Percentiles rank a stretch among this genome's conserved stretches.
These are phyloP conservation scores for Dasyurus viverrinus DNA, from an alignment of 2,113 vertebrate genomes.

Conservation along the genomic window DNA sequence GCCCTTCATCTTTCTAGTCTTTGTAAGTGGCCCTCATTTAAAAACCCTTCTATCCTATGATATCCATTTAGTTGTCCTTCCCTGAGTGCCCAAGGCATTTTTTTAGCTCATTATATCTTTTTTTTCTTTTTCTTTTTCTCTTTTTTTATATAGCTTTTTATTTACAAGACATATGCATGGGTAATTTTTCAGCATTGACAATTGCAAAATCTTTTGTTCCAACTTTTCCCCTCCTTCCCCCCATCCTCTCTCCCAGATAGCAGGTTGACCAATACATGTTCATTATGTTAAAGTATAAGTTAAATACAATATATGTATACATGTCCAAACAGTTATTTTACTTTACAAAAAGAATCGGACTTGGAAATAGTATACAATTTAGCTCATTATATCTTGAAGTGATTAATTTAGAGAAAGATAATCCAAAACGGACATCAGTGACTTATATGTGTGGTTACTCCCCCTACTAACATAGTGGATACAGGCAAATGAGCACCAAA, in stretches of 20 bases:
- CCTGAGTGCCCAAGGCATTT: not conserved
- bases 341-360: too few relatives aligned
- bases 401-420: not conserved
- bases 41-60: not conserved
- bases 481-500: not conserved
- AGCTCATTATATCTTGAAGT: not conserved
- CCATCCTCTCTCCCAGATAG: too few relatives aligned
- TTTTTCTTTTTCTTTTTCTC: too few relatives aligned
- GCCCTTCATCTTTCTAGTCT: not conserved
- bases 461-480: not conserved
- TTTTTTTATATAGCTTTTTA: too few relatives aligned
- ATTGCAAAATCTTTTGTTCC: too few relatives aligned
- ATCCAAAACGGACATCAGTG: not conserved
- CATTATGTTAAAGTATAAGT: too few relatives aligned
- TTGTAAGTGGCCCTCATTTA: not conserved
- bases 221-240: too few relatives aligned
- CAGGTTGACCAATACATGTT: too few relatives aligned
- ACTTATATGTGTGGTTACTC: not conserved
- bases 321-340: too few relatives aligned
- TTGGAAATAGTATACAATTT: not conserved
- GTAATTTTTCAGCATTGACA: too few relatives aligned
- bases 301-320: too few relatives aligned
- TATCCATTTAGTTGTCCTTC: not conserved
- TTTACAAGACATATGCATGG: too few relatives aligned
- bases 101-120: not conserved